phyloP scores from a whole-genome alignment of 2,888 invertebrate species.

The Choreutis nemorana region DNA sequence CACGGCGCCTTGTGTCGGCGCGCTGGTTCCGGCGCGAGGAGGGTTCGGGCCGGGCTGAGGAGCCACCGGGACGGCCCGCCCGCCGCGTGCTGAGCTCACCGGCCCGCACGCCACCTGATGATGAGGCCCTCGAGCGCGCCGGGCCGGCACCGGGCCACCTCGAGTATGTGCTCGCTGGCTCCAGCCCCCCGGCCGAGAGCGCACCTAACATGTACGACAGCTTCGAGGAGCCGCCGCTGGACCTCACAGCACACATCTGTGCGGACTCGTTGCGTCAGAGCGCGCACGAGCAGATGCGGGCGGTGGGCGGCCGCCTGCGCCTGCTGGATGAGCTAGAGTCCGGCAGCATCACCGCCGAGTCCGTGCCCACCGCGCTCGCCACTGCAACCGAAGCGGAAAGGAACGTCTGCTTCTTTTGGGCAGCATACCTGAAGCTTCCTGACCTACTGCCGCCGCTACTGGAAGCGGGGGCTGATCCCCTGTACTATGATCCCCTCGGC shows the following conservation, averaged over 20 bases:
- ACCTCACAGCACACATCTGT: conserved; percentile 76
- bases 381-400: conserved; percentile 72
- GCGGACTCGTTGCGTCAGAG: conserved; percentile 77
- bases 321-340: conserved; percentile 79
- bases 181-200: conserved; percentile 82
- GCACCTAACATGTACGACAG: conserved; percentile 84
- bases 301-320: conserved; percentile 71
- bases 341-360: conserved; percentile 68
- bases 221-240: conserved; percentile 76
- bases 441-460: conserved; percentile 72
- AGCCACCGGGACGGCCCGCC: conserved; percentile 3
- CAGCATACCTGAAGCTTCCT: conserved; percentile 75
- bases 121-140: conserved; percentile 70
- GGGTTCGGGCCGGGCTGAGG: conserved; percentile 39
- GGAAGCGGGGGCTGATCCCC: conserved; percentile 73
- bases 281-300: conserved; percentile 77
- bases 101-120: conserved; percentile 30
- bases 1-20: conserved; percentile 53
- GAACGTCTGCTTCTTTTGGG: conserved; percentile 77
- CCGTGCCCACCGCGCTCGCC: conserved; percentile 56
- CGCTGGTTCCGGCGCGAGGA: conserved; percentile 41
- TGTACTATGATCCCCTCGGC: conserved; percentile 76
- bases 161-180: conserved; percentile 81
- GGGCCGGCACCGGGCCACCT: conserved; percentile 73
- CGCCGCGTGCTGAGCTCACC: conserved; percentile 30